phyloP scores from a whole-genome alignment of 2,888 invertebrate genomes.

The Masnerella sp. region DNA sequence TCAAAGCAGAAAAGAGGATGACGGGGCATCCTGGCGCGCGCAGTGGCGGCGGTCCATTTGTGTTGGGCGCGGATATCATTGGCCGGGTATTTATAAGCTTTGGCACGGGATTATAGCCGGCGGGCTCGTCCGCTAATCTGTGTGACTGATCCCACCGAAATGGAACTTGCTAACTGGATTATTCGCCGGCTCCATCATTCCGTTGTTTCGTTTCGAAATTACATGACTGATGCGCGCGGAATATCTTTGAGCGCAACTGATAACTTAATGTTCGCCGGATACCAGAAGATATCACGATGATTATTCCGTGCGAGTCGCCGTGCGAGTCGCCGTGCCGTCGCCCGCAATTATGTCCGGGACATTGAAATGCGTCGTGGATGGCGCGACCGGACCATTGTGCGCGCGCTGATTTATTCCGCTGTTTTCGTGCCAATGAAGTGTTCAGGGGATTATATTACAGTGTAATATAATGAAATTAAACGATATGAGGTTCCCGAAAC shows the following conservation, averaged over 20 bases:
- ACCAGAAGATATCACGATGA: conserved; percentile 34
- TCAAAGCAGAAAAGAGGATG: conserved; percentile 1
- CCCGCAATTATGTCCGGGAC: conserved; percentile 13
- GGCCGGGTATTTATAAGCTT: conserved; percentile 55
- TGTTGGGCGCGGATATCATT: conserved; percentile 42
- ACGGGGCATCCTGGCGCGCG: neutral
- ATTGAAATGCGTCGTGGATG: conserved; percentile 21
- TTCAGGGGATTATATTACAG: conserved; percentile 21
- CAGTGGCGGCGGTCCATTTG: conserved; percentile 20
- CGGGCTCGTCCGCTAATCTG: conserved; percentile 49
- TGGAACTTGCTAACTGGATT: conserved; percentile 56
- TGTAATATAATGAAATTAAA: conserved; percentile 24
- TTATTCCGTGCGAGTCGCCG: conserved; percentile 16
- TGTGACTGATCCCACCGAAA: conserved; percentile 56
- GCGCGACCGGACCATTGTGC: conserved; percentile 7
- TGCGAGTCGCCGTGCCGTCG: conserved; percentile 2
- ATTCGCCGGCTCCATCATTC: conserved; percentile 42
- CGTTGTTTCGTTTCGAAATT: conserved; percentile 48
- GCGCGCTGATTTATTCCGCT: conserved; percentile 16
- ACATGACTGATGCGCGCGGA: conserved; percentile 25
- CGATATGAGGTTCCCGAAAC: conserved; percentile 4
- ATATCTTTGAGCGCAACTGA: conserved; percentile 35
- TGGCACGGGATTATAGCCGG: conserved; percentile 48
- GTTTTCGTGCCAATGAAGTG: conserved; percentile 22
- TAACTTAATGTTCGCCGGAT: conserved; percentile 37